phyloP scores from a whole-genome alignment of 2,888 invertebrate genomes.

The Sminthurides aquaticus region DNA sequence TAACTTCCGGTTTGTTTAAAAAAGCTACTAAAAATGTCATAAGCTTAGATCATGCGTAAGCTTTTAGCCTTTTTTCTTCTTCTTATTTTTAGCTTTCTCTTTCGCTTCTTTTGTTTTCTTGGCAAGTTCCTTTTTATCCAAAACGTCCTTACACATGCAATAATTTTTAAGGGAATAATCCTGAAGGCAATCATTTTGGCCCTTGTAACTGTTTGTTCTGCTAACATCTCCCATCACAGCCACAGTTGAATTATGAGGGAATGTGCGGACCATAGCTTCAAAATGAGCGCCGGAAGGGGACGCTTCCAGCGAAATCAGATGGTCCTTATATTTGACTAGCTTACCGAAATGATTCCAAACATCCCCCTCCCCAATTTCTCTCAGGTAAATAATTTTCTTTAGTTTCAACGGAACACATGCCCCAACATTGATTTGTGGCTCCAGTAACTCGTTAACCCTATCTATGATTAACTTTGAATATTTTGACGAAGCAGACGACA shows the following conservation, averaged over 20 bases:
- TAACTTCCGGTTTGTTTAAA: too few species aligned
- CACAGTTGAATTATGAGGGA: slow-evolving; percentile 27
- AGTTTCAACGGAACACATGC: slow-evolving; percentile 33
- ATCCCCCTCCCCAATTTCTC: slow-evolving; percentile 38
- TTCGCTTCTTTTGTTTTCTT: not conserved
- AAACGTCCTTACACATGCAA: slow-evolving; percentile 18
- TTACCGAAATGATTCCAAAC: slow-evolving; percentile 39
- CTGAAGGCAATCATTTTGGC: slow-evolving; percentile 37
- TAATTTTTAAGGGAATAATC: slow-evolving; percentile 35
- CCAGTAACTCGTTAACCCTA: slow-evolving; percentile 30
- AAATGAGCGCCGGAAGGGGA: slow-evolving; percentile 35
- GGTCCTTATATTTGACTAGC: slow-evolving; percentile 32
- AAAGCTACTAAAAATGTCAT: too few species aligned
- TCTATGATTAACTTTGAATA: slow-evolving; percentile 33
- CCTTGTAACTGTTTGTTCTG: slow-evolving; percentile 38
- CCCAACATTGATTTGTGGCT: slow-evolving; percentile 23
- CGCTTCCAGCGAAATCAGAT: slow-evolving; percentile 34
- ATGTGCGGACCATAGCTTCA: slow-evolving; percentile 35
- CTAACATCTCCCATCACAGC: slow-evolving; percentile 34
- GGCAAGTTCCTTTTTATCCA: not conserved
- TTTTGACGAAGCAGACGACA: slow-evolving; percentile 12
- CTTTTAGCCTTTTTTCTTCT: too few species aligned
- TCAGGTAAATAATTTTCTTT: slow-evolving; percentile 35
- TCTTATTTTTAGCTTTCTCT: too few species aligned
- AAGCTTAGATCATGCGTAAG: too few species aligned